Evolutionary conservation across 2,113 vertebrate species (phyloP).

Genomic region (Cercopithecus mona): DNA sequence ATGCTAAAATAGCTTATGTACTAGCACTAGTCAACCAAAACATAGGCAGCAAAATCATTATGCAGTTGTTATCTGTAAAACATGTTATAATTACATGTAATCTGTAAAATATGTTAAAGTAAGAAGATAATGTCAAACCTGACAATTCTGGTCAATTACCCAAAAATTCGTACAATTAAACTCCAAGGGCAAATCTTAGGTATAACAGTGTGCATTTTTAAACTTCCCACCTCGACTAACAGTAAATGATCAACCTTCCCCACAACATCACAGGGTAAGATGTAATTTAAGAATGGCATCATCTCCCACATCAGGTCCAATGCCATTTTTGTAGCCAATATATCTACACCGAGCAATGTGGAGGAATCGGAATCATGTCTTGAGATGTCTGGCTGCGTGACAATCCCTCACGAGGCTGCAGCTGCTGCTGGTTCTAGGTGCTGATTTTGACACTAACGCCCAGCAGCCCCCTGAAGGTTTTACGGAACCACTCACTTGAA

Average conservation of each 20-base stretch:
- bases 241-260: background rate
- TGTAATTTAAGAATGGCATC: conserved; percentile 6
- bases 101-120: background rate
- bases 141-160: background rate
- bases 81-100: background rate
- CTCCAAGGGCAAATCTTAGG: background rate
- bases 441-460: background rate
- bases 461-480: background rate
- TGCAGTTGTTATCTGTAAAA: background rate
- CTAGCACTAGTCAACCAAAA: conserved; percentile 8
- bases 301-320: background rate
- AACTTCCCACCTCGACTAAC: background rate
- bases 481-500: background rate
- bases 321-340: background rate
- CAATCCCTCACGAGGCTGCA: background rate
- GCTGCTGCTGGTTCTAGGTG: background rate
- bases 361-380: background rate
- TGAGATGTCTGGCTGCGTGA: background rate
- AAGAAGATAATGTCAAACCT: background rate
- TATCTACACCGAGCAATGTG: background rate
- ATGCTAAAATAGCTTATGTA: background rate
- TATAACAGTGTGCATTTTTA: background rate
- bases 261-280: background rate
- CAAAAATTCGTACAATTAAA: background rate
- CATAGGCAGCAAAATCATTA: background rate